Base-by-base conservation (phyloP, 2,888 invertebrate species). In the Neocrepidodera transversa region DNA sequence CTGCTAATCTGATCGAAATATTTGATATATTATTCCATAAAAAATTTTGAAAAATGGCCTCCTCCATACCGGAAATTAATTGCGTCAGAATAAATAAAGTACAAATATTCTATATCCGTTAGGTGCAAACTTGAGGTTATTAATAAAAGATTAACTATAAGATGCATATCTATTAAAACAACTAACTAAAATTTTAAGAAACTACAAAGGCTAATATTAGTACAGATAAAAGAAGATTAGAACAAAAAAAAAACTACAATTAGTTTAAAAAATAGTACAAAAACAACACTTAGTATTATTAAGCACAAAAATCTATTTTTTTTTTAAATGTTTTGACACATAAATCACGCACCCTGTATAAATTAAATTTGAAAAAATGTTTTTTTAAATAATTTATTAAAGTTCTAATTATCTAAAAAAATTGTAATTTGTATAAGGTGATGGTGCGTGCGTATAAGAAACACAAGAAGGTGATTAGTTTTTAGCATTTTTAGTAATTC, bases 81-180 rank as follows among this genome's bases (percentile, higher is more conserved):
- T n/a, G n/a, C n/a, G n/a, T n/a, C n/a, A n/a, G n/a, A n/a, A n/a
- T 11, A 59, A 48, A 60, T 42, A 48, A 47, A 56, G 38, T 55
- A 49, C 53, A 49, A 43, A 13, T 26, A 10, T 14, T 30, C n/a
- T n/a, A n/a, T n/a, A 20, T 28, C 16, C 10, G 48, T 51, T 16
- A 47, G 40, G 58, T 47, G 51, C 38, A 45, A 36, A 35, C 26
- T 23, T 30, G 32, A 50, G 53, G 56, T 56, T n/a, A 56, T 60
- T 60, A 60, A 52, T 60, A 52, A 60, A 60, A 60, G 56, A 60
- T 36, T 26, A 56, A 11, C 52, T 52, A 56, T 40, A 56, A 56
- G 36, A 52, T 52, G 56, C 51, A 54, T 52, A 48, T 48, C 38
- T 51, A 48, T 42, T 51, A 52, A 55, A 60, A n/a, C n/a, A 54